Evolutionary conservation across 2,113 vertebrate species (phyloP), one percentile per base, ranked within the genome.

Genomic region (Notothenia rossii): DNA sequence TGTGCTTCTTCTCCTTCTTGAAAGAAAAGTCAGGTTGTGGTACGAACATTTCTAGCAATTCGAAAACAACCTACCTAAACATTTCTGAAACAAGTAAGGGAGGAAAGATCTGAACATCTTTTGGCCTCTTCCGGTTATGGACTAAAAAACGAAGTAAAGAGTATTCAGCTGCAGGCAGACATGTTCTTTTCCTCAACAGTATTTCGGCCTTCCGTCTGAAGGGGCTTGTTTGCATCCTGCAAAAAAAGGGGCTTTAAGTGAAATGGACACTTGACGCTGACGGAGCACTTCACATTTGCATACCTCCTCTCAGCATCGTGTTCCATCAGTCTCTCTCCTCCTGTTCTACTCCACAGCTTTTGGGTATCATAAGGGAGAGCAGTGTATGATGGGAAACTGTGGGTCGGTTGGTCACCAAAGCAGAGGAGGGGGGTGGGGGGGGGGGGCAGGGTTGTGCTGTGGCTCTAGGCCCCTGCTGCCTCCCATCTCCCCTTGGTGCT

Each of bases 321-420:
- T 56, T 75, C 70, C 29, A 29, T 29, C 29, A 29, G 29, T 17
- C 54, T 50, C 70, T 69, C 9, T 75, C 60, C 69, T 83, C 67
- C 75, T 76, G 29, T 73, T 75, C 43, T 45, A 64, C 67, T 85
- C 55, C 72, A 74, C 73, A 85, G 84, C 86, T 69, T 81, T 81
- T 83, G 73, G 86, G 80, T 77, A 84, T 86, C 63, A 64, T 33
- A 62, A 51, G 62, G 46, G 75, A 88, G 65, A 89, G 89, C 56
- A 63, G 73, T 91, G 88, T 84, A 91, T 90, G 86, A 81, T 93
- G 92, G 92, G 86, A 84, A 79, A 40, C 74, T 86, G 77, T 70
- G 79, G 76, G 86, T 75, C 63, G 83, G 86, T 88, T 82, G 87
- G 89, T 79, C 88, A 82, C 86, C 29, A 60, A 65, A 74, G 76